These are phyloP conservation scores for Lepisosteus osseus DNA, from an alignment of 2,113 vertebrate genomes.

Conservation along the genomic window DNA sequence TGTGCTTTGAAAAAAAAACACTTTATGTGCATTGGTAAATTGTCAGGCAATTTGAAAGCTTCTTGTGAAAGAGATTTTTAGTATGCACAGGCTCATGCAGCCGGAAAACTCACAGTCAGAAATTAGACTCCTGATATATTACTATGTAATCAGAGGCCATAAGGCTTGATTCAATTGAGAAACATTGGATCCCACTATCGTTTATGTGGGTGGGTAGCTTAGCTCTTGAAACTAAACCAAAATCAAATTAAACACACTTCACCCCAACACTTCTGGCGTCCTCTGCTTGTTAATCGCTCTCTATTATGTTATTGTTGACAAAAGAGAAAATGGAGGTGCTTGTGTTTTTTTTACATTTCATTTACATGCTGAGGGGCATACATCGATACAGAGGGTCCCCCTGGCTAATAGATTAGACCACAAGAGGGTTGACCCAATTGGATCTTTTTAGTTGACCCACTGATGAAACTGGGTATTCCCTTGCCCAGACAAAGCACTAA, in stretches of 20 bases:
- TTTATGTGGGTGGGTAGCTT: constrained; percentile 6
- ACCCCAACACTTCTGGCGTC: background rate
- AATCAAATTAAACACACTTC: constrained; percentile 1
- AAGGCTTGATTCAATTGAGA: constrained; percentile 21
- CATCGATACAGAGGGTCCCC: too few species aligned
- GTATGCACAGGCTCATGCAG: background rate
- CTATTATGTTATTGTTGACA: too few species aligned
- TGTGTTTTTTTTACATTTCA: too few species aligned
- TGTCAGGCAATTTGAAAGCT: too few species aligned
- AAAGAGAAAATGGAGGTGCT: too few species aligned
- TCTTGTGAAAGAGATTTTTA: background rate
- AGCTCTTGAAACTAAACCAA: background rate
- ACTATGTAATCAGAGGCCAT: background rate
- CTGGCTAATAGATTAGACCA: too few species aligned
- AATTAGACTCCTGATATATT: constrained; percentile 4
- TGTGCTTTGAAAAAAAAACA: too few species aligned
- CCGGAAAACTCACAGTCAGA: constrained; percentile 3
- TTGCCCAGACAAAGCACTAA: background rate
- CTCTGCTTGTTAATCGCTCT: background rate
- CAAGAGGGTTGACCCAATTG: background rate
- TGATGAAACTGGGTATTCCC: background rate
- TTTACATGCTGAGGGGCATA: too few species aligned
- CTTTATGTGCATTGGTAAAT: too few species aligned
- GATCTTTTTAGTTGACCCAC: background rate
- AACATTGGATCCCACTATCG: constrained; percentile 25